phyloP scores from a whole-genome alignment of 2,888 invertebrate genomes.

The Drosophila nr. perissopoda region DNA sequence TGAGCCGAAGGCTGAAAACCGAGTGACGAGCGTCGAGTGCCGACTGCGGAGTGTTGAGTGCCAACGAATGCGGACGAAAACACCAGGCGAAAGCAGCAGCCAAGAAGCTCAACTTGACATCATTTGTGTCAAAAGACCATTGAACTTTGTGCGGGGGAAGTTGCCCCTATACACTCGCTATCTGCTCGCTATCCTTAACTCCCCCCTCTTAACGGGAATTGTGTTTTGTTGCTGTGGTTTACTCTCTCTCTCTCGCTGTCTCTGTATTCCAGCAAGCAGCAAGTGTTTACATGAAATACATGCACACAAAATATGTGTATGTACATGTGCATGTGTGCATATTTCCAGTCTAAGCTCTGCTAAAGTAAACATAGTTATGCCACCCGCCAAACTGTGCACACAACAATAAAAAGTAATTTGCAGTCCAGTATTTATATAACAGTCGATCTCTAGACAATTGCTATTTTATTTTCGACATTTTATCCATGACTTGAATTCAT shows the following conservation, averaged over 20 bases:
- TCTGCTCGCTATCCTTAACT: neutral
- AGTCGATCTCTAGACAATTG: neutral
- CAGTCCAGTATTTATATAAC: neutral
- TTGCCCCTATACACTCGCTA: conserved; percentile 28
- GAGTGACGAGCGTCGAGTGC: conserved; percentile 15
- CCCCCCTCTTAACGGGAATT: conserved; percentile 8
- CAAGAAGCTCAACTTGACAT: conserved; percentile 83
- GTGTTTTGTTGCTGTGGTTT: conserved; percentile 24
- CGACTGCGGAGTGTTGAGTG: conserved; percentile 14
- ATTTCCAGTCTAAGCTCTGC: neutral
- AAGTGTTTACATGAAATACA: conserved; percentile 45
- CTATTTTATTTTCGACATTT: neutral
- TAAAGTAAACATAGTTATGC: neutral
- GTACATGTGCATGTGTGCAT: neutral
- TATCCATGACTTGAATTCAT: neutral
- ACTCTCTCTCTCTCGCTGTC: neutral
- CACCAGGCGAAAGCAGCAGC: conserved; percentile 30
- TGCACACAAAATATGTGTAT: conserved; percentile 4
- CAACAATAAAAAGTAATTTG: neutral
- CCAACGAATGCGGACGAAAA: conserved; percentile 16
- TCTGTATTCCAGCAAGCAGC: conserved; percentile 33
- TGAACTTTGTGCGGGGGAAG: conserved; percentile 79
- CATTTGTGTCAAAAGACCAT: conserved; percentile 85
- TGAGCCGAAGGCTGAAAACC: conserved; percentile 41
- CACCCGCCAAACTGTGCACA: neutral